phyloP scores from a whole-genome alignment of 2,113 vertebrate species.

The Otolemur garnettii region DNA sequence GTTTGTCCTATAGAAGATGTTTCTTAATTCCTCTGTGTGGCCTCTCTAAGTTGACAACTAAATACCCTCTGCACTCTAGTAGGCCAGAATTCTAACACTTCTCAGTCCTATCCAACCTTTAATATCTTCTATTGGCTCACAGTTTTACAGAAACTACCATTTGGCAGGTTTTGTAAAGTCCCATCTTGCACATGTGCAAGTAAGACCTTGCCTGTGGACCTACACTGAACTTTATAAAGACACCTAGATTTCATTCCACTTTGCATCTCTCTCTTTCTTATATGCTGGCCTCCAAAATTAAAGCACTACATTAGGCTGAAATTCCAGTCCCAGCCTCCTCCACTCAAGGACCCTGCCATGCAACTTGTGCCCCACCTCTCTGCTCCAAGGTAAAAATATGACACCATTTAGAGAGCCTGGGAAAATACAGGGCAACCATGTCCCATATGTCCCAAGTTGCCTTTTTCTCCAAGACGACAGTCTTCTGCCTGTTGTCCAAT shows the following conservation, averaged over 20 bases:
- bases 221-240: not conserved
- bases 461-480: not conserved
- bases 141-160: not conserved
- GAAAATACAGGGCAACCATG: not conserved
- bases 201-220: not conserved
- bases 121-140: not conserved
- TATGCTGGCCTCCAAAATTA: accelerated
- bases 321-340: not conserved
- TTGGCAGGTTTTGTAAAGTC: not conserved
- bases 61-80: not conserved
- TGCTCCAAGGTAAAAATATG: not conserved
- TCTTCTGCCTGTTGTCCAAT: not conserved
- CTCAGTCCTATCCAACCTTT: not conserved
- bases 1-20: not conserved
- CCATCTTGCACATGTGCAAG: not conserved
- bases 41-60: not conserved
- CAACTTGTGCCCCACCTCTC: not conserved
- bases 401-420: not conserved
- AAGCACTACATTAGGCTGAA: not conserved
- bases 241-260: too few relatives aligned
- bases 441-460: not conserved
- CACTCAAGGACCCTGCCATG: not conserved
- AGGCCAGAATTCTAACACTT: not conserved
- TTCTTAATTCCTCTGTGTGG: not conserved
- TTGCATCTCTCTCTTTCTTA: accelerated